Evolutionary conservation across 2,888 invertebrate genomes (phyloP), one percentile per base, ranked within the genome.

Genomic region (Linyphia triangularis): DNA sequence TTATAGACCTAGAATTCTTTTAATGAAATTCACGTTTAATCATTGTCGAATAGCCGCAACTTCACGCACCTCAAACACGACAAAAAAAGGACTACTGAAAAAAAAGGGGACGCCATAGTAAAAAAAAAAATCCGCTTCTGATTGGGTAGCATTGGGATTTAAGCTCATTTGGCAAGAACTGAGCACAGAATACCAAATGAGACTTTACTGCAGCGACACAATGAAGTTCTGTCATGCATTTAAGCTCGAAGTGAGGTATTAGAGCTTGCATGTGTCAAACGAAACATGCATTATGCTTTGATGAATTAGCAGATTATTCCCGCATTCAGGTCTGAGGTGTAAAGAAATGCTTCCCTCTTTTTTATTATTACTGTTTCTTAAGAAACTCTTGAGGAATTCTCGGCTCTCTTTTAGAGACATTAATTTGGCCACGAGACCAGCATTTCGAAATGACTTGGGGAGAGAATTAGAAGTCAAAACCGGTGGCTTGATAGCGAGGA

Each of bases 11-110:
- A 63, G 70, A 77, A 85, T 85, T 59, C 78, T 61, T 78, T 67
- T 85, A 85, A 85, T 85, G 85, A 85, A 85, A 78, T 61, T 78
- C 85, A 85, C 77, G 59, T 85, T 85, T 85, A 85, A 85, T 85
- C 85, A 78, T 37, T 85, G 85, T 85, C 85, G 70, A 57, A 57
- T 69, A 43, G 33, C 28, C 57, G 72, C 67, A 73, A 65, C 84
- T 84, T 84, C 84, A 84, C 70, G 85, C 85, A 70, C 61, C 33
- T 70, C 75, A 75, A 77, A 30, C 19, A 40, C 43, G 19, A 40
- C 51, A 83, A 73, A 83, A 73, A 63, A 19, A 22, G 16, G 30
- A 30, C 24, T n/a, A 22, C 67, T 5, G 67, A 10, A 13, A n/a
- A 7, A 51, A 67, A 51, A 57, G 9, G n/a, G 57, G 5, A 51